Percentiles rank a stretch among this genome's conserved stretches.
Evolutionary conservation across 1,140 invertebrate genomes (phyloP).

Genomic region (Saccostrea cuccullata): DNA sequence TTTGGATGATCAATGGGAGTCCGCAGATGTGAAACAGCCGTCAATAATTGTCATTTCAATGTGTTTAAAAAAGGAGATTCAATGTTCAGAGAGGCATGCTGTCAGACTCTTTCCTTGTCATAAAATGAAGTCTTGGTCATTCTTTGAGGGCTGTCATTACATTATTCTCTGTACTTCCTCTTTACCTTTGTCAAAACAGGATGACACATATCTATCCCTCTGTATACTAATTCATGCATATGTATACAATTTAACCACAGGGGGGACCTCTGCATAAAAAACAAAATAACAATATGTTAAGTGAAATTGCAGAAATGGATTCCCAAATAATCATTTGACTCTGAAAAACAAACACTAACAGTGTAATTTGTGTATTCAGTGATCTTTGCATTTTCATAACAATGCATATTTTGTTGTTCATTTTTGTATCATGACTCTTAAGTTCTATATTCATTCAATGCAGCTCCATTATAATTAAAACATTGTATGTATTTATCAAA

Average conservation of each 20-base stretch:
- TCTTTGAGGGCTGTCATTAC: background rate
- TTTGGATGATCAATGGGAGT: conserved; percentile 1
- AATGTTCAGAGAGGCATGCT: background rate
- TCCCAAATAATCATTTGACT: background rate
- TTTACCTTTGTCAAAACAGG: background rate
- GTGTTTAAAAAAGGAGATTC: background rate
- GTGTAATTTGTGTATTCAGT: background rate
- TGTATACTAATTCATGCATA: conserved; percentile 16
- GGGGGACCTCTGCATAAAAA: background rate
- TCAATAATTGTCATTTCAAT: conserved; percentile 1
- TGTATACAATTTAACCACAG: conserved; percentile 19
- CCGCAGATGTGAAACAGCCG: conserved; percentile 29
- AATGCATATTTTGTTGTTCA: background rate
- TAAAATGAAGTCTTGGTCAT: conserved; percentile 20
- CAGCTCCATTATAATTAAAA: conserved; percentile 1
- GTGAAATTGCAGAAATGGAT: background rate
- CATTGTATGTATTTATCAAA: background rate
- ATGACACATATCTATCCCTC: conserved; percentile 4
- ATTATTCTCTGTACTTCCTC: conserved; percentile 7
- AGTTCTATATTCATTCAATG: background rate
- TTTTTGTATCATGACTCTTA: background rate
- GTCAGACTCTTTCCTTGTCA: background rate
- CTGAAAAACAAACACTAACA: background rate
- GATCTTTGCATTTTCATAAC: conserved; percentile 13
- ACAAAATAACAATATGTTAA: background rate